Base-by-base conservation (phyloP, 2,888 invertebrate genomes). In the Philereme transversata region DNA sequence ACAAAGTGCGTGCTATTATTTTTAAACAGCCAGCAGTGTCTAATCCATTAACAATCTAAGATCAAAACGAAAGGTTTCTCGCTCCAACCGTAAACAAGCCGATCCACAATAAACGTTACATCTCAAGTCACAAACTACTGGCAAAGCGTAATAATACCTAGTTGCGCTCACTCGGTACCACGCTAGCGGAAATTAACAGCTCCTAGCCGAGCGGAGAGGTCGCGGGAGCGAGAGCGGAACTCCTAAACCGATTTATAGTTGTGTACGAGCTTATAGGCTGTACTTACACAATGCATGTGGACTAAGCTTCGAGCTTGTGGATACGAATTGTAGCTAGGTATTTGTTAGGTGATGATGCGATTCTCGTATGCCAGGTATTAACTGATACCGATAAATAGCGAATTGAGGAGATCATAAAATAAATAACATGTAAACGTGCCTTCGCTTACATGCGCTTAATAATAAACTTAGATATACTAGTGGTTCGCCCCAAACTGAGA, bases 171-270 rank as follows among this genome's bases (percentile, higher is more conserved):
- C 78, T 76, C 86, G 85, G 87, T 88, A 88, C 88, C 22, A 87
- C 83, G 83, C 84, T 74, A 78, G 86, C 90, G 90, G 90, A 91
- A 91, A 91, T 90, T 90, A 91, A 90, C 87, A 87, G 86, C 86
- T 83, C 79, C 83, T 80, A 83, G 84, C 78, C 70, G 69, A 78
- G 78, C 73, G 72, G 70, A 79, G 78, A 77, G 71, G 75, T 78
- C 78, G 78, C 74, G 77, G 60, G 70, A 66, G 74, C 70, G 68
- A 65, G 64, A 67, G 75, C 82, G 83, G 84, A 82, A 83, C 81
- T 79, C 67, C 72, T 71, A 68, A 74, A 70, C 78, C 46, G 81
- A 87, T 87, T 86, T 86, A 85, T 86, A 54, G 59, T 61, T 54
- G 57, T 64, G 55, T 57, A 33, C 38, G 58, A 11, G 46, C 60